Conservation (phyloP, 2,888 invertebrate genomes). For the Drosophila melanocephala region DNA sequence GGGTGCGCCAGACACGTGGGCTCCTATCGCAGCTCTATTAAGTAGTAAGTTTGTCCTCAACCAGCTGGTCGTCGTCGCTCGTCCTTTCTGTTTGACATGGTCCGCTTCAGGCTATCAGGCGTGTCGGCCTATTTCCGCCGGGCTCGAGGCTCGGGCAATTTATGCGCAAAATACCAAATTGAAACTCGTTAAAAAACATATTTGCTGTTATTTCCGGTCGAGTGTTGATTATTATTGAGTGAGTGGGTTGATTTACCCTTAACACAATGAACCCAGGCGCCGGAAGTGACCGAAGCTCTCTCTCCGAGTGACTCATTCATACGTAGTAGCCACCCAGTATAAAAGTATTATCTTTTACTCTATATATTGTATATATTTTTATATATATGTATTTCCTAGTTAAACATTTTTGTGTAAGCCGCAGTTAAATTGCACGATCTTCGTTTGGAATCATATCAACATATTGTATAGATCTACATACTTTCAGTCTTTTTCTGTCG, state of each 20-base stretch:
- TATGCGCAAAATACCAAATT: conserved; percentile 61
- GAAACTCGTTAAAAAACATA: conserved; percentile 59
- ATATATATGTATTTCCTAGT: neutral
- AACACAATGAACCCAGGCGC: conserved; percentile 14
- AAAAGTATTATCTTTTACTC: neutral
- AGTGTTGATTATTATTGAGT: conserved; percentile 34
- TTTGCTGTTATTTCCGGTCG: conserved; percentile 66
- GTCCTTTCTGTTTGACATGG: conserved; percentile 8
- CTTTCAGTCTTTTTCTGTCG: neutral
- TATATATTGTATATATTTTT: neutral
- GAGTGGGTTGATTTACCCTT: conserved; percentile 47
- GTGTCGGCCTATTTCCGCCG: conserved; percentile 81
- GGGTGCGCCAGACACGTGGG: conserved; percentile 74
- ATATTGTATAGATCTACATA: neutral
- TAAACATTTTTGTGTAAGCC: neutral
- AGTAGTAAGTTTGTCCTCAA: conserved; percentile 22
- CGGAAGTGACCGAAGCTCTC: conserved; percentile 27
- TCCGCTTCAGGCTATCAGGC: conserved; percentile 73
- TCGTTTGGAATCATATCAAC: neutral
- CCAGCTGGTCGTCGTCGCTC: conserved; percentile 7
- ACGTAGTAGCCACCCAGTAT: neutral
- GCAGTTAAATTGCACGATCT: neutral
- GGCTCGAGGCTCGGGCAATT: conserved; percentile 55
- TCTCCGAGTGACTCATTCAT: conserved; percentile 22
- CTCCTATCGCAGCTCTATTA: conserved; percentile 12